Percentiles rank a stretch among this genome's conserved stretches.
These are phyloP conservation scores for Seriola rivoliana DNA, from an alignment of 2,113 vertebrate species.

Conservation along the genomic window DNA sequence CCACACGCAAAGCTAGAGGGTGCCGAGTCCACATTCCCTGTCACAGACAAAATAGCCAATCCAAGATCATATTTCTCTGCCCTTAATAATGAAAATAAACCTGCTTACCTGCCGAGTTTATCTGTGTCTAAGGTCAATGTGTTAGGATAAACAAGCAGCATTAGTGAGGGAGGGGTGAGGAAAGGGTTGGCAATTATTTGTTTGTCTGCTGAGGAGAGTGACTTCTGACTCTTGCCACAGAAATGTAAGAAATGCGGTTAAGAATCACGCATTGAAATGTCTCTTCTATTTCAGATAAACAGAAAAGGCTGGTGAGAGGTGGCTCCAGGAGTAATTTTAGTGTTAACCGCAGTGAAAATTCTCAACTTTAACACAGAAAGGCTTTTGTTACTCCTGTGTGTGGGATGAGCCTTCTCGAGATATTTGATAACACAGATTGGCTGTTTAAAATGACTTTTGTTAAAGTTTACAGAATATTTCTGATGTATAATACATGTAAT, in stretches of 20 bases:
- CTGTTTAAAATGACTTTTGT: background rate
- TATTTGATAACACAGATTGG: background rate
- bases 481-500: background rate
- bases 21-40: constrained; percentile 52
- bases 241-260: background rate
- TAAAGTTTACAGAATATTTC: background rate
- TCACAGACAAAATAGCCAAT: constrained; percentile 62
- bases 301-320: background rate
- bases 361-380: background rate
- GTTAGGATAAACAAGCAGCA: constrained; percentile 59
- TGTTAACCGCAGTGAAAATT: background rate
- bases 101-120: constrained; percentile 52
- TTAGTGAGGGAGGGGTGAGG: constrained; percentile 39
- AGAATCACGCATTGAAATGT: background rate
- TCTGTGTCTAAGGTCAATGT: constrained; percentile 48
- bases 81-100: constrained; percentile 76
- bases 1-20: constrained; percentile 71
- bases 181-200: constrained; percentile 36
- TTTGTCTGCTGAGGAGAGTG: constrained; percentile 31
- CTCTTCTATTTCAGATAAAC: background rate
- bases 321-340: background rate
- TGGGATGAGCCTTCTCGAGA: background rate
- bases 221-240: background rate
- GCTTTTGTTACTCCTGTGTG: background rate
- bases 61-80: constrained; percentile 62